A percentile compares a stretch with the other conserved stretches of the same genome.
phyloP scores from a whole-genome alignment of 2,113 vertebrate genomes.

The Sitta europaea region DNA sequence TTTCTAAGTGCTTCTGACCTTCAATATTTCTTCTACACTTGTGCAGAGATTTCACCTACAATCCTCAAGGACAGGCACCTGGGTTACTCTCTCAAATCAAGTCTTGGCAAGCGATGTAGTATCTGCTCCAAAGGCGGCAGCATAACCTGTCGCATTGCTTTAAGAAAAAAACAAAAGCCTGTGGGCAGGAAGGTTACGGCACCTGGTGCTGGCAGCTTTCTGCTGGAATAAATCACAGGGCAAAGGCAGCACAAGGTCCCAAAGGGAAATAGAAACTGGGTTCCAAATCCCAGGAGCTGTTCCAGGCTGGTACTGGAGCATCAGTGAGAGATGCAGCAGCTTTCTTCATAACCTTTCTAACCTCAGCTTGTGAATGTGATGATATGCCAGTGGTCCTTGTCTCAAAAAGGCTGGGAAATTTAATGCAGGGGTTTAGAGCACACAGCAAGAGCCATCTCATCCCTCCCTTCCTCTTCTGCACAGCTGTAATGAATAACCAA shows the following conservation, averaged over 20 bases:
- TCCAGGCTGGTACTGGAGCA: background rate
- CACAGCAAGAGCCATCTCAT: accelerated
- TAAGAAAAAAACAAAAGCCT: background rate
- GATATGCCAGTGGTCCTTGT: background rate
- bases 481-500: too few species aligned
- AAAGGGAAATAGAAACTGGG: background rate
- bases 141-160: background rate
- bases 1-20: background rate
- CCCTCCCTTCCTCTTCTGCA: background rate
- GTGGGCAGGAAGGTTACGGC: background rate
- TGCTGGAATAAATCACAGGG: background rate
- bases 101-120: background rate
- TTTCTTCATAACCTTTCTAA: background rate
- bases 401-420: background rate
- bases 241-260: background rate
- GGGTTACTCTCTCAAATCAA: background rate
- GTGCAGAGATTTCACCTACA: background rate
- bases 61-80: background rate
- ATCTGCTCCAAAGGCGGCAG: background rate
- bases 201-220: background rate
- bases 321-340: background rate
- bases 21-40: background rate
- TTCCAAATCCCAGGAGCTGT: background rate
- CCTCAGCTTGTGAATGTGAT: background rate
- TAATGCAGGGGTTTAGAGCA: accelerated